These are phyloP conservation scores for Linhomoeus sp. DNA, from an alignment of 2,888 invertebrate species.

Conservation along the genomic window DNA sequence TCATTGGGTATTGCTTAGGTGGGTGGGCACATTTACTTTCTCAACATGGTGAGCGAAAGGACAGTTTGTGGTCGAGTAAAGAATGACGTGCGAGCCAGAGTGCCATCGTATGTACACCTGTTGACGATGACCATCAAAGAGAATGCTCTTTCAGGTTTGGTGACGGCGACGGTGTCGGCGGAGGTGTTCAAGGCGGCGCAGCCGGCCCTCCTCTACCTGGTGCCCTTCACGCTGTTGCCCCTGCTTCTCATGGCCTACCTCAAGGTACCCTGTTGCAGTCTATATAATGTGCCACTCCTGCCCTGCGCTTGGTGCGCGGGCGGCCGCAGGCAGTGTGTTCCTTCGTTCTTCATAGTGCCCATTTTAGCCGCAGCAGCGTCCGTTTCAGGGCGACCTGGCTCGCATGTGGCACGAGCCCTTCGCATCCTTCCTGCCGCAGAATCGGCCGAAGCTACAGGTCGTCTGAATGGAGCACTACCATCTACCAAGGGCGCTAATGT, in stretches of 20 bases:
- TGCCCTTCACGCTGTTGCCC: conserved; percentile 87
- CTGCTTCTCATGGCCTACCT: conserved; percentile 91
- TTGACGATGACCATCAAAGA: neutral
- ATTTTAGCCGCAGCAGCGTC: neutral
- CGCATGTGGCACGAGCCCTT: conserved; percentile 75
- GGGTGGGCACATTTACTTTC: conserved; percentile 4
- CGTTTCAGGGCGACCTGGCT: conserved; percentile 37
- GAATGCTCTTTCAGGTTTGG: conserved; percentile 36
- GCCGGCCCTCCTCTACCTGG: conserved; percentile 84
- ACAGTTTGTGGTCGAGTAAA: too few species aligned
- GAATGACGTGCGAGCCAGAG: too few species aligned
- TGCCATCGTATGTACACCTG: too few species aligned
- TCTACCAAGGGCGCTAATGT: too few species aligned
- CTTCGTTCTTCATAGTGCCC: neutral
- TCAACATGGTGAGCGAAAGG: neutral
- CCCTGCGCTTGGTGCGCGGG: neutral
- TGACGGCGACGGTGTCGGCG: conserved; percentile 88
- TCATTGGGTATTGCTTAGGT: conserved; percentile 88
- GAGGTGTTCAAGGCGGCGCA: conserved; percentile 96
- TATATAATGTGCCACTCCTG: neutral
- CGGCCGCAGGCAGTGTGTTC: neutral
- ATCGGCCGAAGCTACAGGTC: too few species aligned
- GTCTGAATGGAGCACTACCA: too few species aligned
- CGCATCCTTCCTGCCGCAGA: neutral
- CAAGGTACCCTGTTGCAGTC: conserved; percentile 42